Conservation (phyloP, 2,113 vertebrate genomes). For the Cavia porcellus region DNA sequence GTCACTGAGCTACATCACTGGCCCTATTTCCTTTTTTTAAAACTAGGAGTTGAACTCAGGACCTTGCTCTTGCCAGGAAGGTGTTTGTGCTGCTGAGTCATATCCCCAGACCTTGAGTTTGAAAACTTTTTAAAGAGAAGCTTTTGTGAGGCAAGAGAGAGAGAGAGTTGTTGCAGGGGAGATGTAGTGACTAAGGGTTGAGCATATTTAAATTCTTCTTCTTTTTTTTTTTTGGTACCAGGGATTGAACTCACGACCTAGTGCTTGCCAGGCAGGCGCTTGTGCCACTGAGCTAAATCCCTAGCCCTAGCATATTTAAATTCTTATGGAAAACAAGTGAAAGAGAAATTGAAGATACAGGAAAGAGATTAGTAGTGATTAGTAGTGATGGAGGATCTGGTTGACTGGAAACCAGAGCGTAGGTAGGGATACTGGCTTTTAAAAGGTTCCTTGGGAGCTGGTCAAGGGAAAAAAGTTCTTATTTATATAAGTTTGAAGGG, state of each 20-base stretch:
- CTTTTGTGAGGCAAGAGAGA: neutral
- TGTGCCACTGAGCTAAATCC: too few species aligned
- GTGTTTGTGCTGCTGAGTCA: too few species aligned
- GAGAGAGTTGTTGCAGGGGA: neutral
- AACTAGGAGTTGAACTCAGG: too few species aligned
- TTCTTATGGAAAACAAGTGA: constrained; percentile 11
- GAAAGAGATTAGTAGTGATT: neutral
- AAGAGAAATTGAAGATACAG: neutral
- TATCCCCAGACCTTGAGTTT: too few species aligned
- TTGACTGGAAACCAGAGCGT: neutral
- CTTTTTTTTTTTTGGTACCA: too few species aligned
- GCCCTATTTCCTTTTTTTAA: neutral
- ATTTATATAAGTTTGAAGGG: neutral
- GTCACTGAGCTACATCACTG: too few species aligned
- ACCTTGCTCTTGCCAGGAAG: too few species aligned
- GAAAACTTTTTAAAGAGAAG: neutral
- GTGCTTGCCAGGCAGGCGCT: too few species aligned
- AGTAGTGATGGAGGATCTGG: neutral
- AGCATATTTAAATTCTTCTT: too few species aligned
- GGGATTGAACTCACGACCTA: too few species aligned
- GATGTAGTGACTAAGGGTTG: neutral
- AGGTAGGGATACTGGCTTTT: neutral
- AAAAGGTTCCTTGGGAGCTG: neutral
- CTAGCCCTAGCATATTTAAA: neutral
- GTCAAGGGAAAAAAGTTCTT: neutral